phyloP scores from a whole-genome alignment of 2,888 invertebrate genomes.

The Camponotus fellah region DNA sequence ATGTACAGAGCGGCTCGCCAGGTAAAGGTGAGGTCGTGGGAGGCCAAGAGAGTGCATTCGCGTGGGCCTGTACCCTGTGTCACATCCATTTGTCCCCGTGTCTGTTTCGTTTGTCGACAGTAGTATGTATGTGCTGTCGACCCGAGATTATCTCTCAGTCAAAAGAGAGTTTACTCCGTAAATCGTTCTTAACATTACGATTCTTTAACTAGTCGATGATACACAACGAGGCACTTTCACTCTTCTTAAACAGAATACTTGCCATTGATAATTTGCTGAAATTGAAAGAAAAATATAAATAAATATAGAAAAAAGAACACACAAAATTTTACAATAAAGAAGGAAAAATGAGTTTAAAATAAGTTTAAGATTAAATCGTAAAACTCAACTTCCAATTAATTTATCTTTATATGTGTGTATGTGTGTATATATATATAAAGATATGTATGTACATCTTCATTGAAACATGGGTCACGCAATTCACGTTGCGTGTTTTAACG shows the following conservation, averaged over 20 bases:
- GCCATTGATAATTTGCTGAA: constrained; percentile 1
- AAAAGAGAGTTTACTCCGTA: constrained; percentile 65
- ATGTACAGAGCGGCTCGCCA: constrained; percentile 47
- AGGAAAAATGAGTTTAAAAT: background rate
- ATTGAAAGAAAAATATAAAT: background rate
- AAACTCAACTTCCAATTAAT: background rate
- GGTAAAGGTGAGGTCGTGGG: constrained; percentile 77
- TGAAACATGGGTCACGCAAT: constrained; percentile 22
- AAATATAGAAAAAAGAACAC: background rate
- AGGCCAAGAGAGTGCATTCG: constrained; percentile 75
- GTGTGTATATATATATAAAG: constrained; percentile 36
- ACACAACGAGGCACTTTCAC: constrained; percentile 39
- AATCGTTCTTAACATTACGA: constrained; percentile 60
- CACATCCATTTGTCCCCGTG: constrained; percentile 77
- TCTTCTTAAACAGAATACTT: constrained; percentile 16
- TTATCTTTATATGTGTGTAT: background rate
- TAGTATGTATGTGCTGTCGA: constrained; percentile 70
- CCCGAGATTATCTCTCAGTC: constrained; percentile 66
- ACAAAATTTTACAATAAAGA: background rate
- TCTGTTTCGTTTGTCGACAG: constrained; percentile 73
- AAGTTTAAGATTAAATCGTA: background rate
- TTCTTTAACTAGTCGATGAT: constrained; percentile 14
- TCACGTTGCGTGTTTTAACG: constrained; percentile 63
- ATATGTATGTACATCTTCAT: constrained; percentile 34
- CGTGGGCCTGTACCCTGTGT: constrained; percentile 77